Base-by-base conservation (phyloP, 2,888 invertebrate species). In the Xestia c-nigrum region DNA sequence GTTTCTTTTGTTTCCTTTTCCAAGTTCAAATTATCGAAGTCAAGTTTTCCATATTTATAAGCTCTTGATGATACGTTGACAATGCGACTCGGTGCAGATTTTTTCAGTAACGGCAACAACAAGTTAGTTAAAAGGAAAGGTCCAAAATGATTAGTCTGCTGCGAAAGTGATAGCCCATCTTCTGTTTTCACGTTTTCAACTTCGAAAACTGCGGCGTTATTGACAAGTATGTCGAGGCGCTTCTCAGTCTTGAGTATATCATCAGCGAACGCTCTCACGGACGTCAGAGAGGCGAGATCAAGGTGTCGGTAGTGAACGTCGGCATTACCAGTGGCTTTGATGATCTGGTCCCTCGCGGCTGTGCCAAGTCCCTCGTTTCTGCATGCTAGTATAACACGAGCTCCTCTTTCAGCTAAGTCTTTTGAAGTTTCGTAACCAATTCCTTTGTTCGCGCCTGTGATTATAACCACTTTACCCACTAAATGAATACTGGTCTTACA, bases 371-470 rank as follows among this genome's bases (percentile, higher is more conserved):
- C 97, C 79, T 98, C 91, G 90, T 98, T 98, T 84, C 98, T 97
- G 92, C 98, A 98, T 0, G 98, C 99, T 97, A 99, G 97, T 74
- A 99, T 98, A 14, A 99, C 97, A 78, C 97, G 97, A 1, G 98
- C 98, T 46, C 98, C 98, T 89, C 98, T 96, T 80, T 97, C 97
- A 0, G 98, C 98, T 70, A 98, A 91, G 89, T 98, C 97, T 84
- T 97, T 97, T 0, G 98, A 97, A 0, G 98, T 98, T 91, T 98
- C 98, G 89, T 97, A 98, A 50, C 98, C 98, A 88, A 98, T 98
- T 10, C 98, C 99, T 85, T 98, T 97, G 85, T 98, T 99, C 67
- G 98, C 98, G 31, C 99, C 99, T 19, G 99, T 99, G 55, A 99
- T 97, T 72, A 99, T 97, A 19, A 98, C 98, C 4, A 98, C 98